Evolutionary conservation across 2,113 vertebrate species (phyloP).

Genomic region (Alethe diademata): DNA sequence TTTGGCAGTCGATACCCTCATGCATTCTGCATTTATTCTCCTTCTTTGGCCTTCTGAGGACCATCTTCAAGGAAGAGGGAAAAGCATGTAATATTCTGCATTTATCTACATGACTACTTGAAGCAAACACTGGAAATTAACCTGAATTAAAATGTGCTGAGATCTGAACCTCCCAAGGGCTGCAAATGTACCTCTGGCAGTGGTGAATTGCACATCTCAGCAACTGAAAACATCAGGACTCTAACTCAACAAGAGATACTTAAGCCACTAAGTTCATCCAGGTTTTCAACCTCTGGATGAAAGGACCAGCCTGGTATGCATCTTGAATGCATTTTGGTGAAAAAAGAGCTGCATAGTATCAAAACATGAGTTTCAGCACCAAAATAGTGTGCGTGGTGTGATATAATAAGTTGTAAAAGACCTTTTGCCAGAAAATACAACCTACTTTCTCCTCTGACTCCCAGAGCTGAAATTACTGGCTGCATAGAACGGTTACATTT

Average conservation of each 20-base stretch:
- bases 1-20: background rate
- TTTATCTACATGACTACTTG: background rate
- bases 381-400: accelerated
- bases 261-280: background rate
- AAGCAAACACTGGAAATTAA: background rate
- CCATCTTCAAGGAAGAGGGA: background rate
- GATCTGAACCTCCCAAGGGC: background rate
- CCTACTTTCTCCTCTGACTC: background rate
- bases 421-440: background rate
- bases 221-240: background rate
- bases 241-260: background rate
- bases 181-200: background rate
- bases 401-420: background rate
- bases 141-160: background rate
- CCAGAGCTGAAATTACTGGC: background rate
- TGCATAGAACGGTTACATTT: background rate
- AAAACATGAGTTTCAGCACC: background rate
- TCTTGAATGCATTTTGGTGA: background rate
- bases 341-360: background rate
- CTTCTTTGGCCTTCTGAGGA: background rate
- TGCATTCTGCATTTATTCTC: background rate
- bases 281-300: background rate
- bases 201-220: background rate
- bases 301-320: background rate
- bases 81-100: background rate